phyloP scores from a whole-genome alignment of 1,140 invertebrate species.

The Camponotus floridanus region DNA sequence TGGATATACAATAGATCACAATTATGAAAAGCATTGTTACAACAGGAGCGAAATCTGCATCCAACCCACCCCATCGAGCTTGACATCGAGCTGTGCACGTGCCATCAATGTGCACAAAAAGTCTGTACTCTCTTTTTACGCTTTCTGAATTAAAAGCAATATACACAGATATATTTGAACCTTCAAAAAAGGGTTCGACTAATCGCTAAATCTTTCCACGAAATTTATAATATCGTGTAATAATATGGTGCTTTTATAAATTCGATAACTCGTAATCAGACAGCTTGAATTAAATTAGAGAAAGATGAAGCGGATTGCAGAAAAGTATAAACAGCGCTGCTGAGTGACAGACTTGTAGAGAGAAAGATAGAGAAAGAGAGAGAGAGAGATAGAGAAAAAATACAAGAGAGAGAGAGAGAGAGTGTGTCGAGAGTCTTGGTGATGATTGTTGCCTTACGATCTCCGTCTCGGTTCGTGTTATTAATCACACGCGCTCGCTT shows the following conservation, averaged over 20 bases:
- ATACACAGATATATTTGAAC: not conserved
- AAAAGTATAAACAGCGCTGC: slow-evolving; percentile 32
- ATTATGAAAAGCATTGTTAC: slow-evolving; percentile 4
- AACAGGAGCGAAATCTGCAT: slow-evolving; percentile 5
- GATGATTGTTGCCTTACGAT: slow-evolving; percentile 70
- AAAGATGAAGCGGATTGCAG: not conserved
- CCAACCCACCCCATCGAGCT: not conserved
- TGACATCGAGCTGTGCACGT: slow-evolving; percentile 7
- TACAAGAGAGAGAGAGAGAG: slow-evolving; percentile 48
- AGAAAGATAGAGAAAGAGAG: slow-evolving; percentile 37
- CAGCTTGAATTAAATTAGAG: not conserved
- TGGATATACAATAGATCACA: not conserved
- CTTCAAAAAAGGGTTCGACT: not conserved
- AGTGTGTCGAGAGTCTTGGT: slow-evolving; percentile 52
- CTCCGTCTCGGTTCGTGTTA: slow-evolving; percentile 55
- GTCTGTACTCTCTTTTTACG: slow-evolving; percentile 42
- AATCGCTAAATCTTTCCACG: not conserved
- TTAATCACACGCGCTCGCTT: slow-evolving; percentile 57
- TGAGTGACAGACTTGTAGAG: slow-evolving; percentile 20
- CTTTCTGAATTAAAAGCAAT: not conserved
- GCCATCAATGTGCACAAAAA: slow-evolving; percentile 54
- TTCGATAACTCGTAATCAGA: not conserved
- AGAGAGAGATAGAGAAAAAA: slow-evolving; percentile 52
- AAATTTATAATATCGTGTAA: not conserved
- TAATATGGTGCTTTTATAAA: too few relatives aligned